Evolutionary conservation across 2,113 vertebrate genomes (phyloP).

Genomic region (Bucco capensis): DNA sequence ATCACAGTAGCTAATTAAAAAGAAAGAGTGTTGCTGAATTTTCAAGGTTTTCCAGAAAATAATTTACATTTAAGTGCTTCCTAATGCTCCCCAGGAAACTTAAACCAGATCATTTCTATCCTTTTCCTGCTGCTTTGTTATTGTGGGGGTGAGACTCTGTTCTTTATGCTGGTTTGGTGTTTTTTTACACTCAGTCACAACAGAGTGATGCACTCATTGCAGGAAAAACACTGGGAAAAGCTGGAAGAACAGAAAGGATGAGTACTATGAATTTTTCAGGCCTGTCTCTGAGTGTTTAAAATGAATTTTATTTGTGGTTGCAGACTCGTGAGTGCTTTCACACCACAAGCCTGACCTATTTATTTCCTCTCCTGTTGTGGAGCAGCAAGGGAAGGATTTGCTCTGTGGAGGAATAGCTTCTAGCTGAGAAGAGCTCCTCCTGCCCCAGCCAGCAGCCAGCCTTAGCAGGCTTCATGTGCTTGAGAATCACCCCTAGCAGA

Average conservation of each 20-base stretch:
- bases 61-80: background rate
- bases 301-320: background rate
- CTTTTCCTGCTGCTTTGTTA: background rate
- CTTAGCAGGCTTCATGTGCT: background rate
- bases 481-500: too few species aligned
- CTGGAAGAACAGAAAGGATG: background rate
- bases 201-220: background rate
- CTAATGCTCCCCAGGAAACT: background rate
- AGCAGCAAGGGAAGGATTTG: background rate
- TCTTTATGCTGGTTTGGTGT: background rate
- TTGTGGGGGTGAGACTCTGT: background rate
- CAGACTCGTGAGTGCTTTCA: background rate
- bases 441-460: slow-evolving; percentile 6
- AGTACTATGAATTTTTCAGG: background rate
- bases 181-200: background rate
- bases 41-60: background rate
- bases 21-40: background rate
- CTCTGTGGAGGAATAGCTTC: background rate
- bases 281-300: background rate
- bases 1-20: background rate
- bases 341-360: slow-evolving; percentile 1
- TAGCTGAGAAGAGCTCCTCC: background rate
- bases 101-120: background rate
- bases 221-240: background rate
- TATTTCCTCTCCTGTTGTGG: background rate